Evolutionary conservation across 2,113 vertebrate genomes (phyloP).

Genomic region (Corythornis vintsioides): DNA sequence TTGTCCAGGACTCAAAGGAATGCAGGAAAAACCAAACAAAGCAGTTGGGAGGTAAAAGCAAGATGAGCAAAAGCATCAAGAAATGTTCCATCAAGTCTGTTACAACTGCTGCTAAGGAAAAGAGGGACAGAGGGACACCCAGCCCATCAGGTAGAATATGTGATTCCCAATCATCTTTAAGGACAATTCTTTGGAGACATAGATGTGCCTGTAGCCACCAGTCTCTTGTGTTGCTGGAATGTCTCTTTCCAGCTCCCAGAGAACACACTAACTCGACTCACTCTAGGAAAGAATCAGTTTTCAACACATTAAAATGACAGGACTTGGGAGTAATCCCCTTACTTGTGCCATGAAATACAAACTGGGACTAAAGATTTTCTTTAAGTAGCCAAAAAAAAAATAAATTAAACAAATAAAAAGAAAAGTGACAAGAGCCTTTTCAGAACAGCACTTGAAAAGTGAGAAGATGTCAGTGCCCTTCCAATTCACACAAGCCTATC

Average conservation of each 20-base stretch:
- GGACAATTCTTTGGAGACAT: not conserved
- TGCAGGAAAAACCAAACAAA: not conserved
- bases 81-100: not conserved
- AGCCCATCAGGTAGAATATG: not conserved
- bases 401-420: not conserved
- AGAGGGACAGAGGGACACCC: not conserved
- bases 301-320: not conserved
- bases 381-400: not conserved
- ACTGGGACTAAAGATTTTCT: not conserved
- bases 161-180: not conserved
- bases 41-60: not conserved
- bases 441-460: not conserved
- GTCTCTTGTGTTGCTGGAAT: not conserved
- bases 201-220: not conserved
- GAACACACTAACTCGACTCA: not conserved
- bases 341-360: not conserved
- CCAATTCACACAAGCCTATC: conserved; percentile 18
- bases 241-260: not conserved
- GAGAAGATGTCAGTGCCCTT: conserved; percentile 20
- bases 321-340: not conserved
- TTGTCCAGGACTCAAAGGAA: not conserved
- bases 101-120: not conserved
- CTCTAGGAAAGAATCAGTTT: not conserved
- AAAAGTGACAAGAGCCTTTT: not conserved
- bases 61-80: conserved; percentile 41